Conservation (phyloP, 2,888 invertebrate genomes). For the Cantharis rufa region DNA sequence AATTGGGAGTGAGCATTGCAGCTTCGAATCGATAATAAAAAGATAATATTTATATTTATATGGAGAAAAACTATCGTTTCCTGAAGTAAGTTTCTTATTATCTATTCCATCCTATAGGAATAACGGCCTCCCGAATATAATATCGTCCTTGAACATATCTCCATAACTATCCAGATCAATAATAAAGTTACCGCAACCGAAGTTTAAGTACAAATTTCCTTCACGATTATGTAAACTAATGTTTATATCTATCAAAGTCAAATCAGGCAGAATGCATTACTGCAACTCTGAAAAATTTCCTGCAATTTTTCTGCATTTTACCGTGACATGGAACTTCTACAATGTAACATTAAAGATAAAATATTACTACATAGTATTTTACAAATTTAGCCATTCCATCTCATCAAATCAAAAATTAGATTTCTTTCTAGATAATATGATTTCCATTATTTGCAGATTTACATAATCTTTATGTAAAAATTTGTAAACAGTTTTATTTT, state of each 20-base stretch:
- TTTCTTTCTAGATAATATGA: too few relatives aligned
- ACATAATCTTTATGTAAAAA: too few relatives aligned
- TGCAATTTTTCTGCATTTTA: background rate
- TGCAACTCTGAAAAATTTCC: background rate
- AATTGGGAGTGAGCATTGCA: too few relatives aligned
- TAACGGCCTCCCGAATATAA: background rate
- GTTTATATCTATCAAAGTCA: background rate
- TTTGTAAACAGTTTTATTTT: too few relatives aligned
- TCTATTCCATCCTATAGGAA: background rate
- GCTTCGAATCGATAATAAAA: background rate
- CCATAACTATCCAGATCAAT: background rate
- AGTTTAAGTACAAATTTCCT: background rate
- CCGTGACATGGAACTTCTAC: background rate
- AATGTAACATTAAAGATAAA: background rate
- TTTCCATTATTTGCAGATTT: too few relatives aligned
- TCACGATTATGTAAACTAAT: background rate
- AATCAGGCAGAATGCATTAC: background rate
- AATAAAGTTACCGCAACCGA: background rate
- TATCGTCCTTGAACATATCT: background rate
- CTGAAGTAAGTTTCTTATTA: background rate
- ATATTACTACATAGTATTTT: background rate
- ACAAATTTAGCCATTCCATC: background rate
- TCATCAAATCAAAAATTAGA: background rate
- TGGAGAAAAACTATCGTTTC: background rate
- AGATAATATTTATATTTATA: background rate